Percentiles rank a stretch among this genome's conserved stretches.
Evolutionary conservation across 2,888 invertebrate species (phyloP).

Genomic region (Ophraella communa): DNA sequence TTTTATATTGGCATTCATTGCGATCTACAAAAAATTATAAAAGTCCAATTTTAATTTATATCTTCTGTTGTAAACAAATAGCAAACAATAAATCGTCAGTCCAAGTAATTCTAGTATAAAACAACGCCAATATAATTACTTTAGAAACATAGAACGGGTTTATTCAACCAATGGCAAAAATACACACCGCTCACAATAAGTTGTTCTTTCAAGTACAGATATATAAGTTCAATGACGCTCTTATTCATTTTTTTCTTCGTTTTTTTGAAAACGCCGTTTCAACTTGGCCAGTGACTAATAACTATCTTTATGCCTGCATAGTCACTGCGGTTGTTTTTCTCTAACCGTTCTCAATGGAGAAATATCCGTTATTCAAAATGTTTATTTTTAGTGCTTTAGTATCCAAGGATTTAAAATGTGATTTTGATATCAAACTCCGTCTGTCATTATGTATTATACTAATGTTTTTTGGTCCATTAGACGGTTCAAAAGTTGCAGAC

Average conservation of each 20-base stretch:
- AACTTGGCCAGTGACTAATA: neutral
- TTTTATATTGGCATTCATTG: neutral
- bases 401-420: neutral
- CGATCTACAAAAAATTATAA: neutral
- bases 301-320: constrained; percentile 1
- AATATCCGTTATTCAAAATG: neutral
- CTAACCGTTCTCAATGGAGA: neutral
- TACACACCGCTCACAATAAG: constrained; percentile 9
- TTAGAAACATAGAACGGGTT: constrained; percentile 25
- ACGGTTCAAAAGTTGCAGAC: neutral
- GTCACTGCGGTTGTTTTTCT: neutral
- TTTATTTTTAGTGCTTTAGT: neutral
- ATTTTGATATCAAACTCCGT: neutral
- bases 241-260: neutral
- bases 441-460: neutral
- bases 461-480: neutral
- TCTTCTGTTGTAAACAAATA: constrained; percentile 7
- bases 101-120: neutral
- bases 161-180: constrained; percentile 33
- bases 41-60: constrained; percentile 11
- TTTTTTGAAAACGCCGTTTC: constrained; percentile 1
- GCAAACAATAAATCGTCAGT: constrained; percentile 2
- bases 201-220: neutral
- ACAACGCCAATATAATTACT: constrained; percentile 3
- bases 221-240: neutral